phyloP scores from a whole-genome alignment of 2,797 vertebrate species.

The Hippopotamyrus pictus region DNA sequence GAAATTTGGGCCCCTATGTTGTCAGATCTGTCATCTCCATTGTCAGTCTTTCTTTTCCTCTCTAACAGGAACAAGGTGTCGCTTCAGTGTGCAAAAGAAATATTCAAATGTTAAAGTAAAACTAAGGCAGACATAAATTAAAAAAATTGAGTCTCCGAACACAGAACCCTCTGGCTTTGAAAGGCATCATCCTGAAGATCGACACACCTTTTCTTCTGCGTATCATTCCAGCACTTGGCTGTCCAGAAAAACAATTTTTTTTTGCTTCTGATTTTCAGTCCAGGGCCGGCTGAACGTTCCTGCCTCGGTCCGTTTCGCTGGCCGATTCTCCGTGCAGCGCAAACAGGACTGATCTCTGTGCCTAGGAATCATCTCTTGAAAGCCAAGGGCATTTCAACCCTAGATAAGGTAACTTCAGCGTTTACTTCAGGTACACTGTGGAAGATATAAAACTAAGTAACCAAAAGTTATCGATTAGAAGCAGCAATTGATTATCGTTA shows the following conservation, averaged over 20 bases:
- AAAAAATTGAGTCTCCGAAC: not conserved
- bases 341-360: not conserved
- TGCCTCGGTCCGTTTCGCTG: not conserved
- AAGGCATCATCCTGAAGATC: not conserved
- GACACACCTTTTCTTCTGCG: not conserved
- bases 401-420: not conserved
- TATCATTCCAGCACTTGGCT: not conserved
- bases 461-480: slow-evolving; percentile 49
- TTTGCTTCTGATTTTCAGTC: not conserved
- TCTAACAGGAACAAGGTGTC: slow-evolving; percentile 7
- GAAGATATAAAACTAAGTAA: slow-evolving; percentile 20
- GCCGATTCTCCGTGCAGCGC: not conserved
- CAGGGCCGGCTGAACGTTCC: not conserved
- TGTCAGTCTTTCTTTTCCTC: not conserved
- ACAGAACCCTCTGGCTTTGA: not conserved
- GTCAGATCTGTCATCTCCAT: slow-evolving; percentile 5
- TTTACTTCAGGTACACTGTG: not conserved
- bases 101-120: slow-evolving; percentile 5
- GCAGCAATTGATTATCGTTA: slow-evolving; percentile 47
- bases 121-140: not conserved
- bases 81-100: not conserved
- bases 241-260: not conserved
- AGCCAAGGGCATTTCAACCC: not conserved
- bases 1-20: slow-evolving; percentile 2
- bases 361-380: not conserved